Conservation (phyloP, 2,113 vertebrate species). For the Corythornis cristatus region DNA sequence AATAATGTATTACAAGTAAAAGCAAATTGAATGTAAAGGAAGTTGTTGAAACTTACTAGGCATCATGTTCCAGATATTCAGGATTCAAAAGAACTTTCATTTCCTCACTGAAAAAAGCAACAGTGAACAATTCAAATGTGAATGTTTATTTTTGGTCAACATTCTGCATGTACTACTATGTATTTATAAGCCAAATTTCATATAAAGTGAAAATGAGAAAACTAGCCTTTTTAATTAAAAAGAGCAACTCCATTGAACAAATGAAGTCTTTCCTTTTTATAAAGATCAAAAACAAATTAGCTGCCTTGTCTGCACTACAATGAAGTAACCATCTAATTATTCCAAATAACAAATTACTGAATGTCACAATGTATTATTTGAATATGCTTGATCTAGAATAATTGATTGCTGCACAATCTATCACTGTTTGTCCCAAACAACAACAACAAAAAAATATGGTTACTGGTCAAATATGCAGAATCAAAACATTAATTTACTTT, state of each 20-base stretch:
- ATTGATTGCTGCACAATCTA: slow-evolving; percentile 70
- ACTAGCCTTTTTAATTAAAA: slow-evolving; percentile 72
- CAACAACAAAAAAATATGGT: slow-evolving; percentile 56
- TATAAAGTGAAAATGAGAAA: slow-evolving; percentile 69
- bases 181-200: slow-evolving; percentile 65
- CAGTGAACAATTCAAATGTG: slow-evolving; percentile 62
- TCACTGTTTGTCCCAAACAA: slow-evolving; percentile 65
- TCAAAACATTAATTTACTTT: slow-evolving; percentile 73
- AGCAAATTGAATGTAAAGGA: slow-evolving; percentile 33
- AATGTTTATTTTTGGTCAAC: slow-evolving; percentile 57
- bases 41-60: slow-evolving; percentile 88
- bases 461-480: slow-evolving; percentile 60
- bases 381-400: slow-evolving; percentile 74
- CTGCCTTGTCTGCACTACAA: slow-evolving; percentile 67
- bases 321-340: slow-evolving; percentile 76
- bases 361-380: slow-evolving; percentile 70
- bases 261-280: slow-evolving; percentile 72
- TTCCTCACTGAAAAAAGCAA: slow-evolving; percentile 87
- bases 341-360: slow-evolving; percentile 75
- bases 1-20: neutral
- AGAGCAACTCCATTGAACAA: slow-evolving; percentile 70
- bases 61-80: slow-evolving; percentile 93
- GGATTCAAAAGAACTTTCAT: slow-evolving; percentile 94
- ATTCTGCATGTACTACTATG: slow-evolving; percentile 37
- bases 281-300: slow-evolving; percentile 75